Conservation (phyloP, 2,797 vertebrate species). For the Ptychadena robeensis region DNA sequence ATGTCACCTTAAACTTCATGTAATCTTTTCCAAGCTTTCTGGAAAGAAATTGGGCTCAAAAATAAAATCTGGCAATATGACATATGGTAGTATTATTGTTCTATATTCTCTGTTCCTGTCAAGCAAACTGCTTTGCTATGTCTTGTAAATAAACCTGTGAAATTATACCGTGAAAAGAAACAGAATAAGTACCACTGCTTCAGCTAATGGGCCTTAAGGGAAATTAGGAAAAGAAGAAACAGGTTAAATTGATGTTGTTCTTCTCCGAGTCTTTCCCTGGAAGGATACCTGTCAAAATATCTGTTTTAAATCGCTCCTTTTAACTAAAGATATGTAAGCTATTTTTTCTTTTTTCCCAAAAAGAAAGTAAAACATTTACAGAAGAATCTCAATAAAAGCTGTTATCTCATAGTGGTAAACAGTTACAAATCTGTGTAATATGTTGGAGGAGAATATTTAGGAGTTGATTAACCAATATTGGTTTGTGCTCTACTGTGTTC, state of each 20-base stretch:
- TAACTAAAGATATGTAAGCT: slow-evolving; percentile 47
- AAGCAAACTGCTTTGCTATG: slow-evolving; percentile 52
- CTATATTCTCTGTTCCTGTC: slow-evolving; percentile 35
- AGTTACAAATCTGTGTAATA: too few species aligned
- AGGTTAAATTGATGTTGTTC: slow-evolving; percentile 59
- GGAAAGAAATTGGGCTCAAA: slow-evolving; percentile 25
- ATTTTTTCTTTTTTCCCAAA: slow-evolving; percentile 6
- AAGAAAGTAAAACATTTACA: slow-evolving; percentile 14
- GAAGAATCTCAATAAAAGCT: not conserved
- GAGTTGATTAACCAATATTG: too few species aligned
- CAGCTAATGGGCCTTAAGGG: slow-evolving; percentile 57
- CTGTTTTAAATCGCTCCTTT: slow-evolving; percentile 49
- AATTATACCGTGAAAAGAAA: slow-evolving; percentile 46
- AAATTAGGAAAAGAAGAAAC: slow-evolving; percentile 58
- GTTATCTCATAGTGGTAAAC: not conserved
- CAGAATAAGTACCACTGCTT: slow-evolving; percentile 57
- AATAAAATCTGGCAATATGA: slow-evolving; percentile 49
- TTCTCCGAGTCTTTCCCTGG: slow-evolving; percentile 50
- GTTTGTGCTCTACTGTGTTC: too few species aligned
- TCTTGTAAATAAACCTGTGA: slow-evolving; percentile 57
- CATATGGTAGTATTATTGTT: slow-evolving; percentile 45
- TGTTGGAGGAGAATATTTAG: too few species aligned
- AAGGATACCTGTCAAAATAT: slow-evolving; percentile 61
- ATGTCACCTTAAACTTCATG: not conserved
- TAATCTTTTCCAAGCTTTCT: slow-evolving; percentile 9